Evolutionary conservation across 2,797 vertebrate genomes (phyloP), one percentile per base, ranked within the genome.

Genomic region (Urocyon cinereoargenteus): DNA sequence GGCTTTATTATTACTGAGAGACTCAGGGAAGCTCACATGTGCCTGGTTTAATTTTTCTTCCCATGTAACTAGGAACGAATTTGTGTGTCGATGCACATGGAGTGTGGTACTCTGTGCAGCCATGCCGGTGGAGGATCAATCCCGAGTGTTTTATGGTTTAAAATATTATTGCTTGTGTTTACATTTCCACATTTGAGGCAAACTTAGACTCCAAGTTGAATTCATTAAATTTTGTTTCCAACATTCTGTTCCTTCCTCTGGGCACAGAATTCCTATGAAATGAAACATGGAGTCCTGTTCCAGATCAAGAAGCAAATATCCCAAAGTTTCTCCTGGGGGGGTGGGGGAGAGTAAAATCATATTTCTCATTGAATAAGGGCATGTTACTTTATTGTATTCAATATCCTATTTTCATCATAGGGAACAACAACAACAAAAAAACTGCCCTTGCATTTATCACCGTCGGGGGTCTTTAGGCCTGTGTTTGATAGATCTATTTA

Each of bases 261-360:
- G 97, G 97, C 95, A 88, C 83, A 94, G 96, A 95, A 97, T 97
- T 97, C 96, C 91, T 96, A 84, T 90, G 95, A 93, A 90, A 92
- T 97, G 97, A 98, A 96, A 96, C 81, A 94, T 62, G 86, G 57
- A 53, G 34, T 97, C 94, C 81, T 90, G 87, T 95, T 96, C 85
- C 59, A 93, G 91, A 93, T 75, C 57, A 79, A 90, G 91, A 96
- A 85, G 86, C 94, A 84, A 95, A 34, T 96, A 94, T 96, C 93
- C 78, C 73, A 83, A 72, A 87, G 36, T 97, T 96, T 94, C 55
- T 97, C 36, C n/a, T 87, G 78, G n/a, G 53, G 72, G 21, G 2
- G 8, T 24, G 31, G 22, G 28, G 22, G 40, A 40, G 93, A 51
- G 86, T 87, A 73, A 97, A 68, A 79, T 77, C 6, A 0, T 68